Evolutionary conservation across 2,797 vertebrate species (phyloP), one percentile per base, ranked within the genome.

Genomic region (Spea hammondii): DNA sequence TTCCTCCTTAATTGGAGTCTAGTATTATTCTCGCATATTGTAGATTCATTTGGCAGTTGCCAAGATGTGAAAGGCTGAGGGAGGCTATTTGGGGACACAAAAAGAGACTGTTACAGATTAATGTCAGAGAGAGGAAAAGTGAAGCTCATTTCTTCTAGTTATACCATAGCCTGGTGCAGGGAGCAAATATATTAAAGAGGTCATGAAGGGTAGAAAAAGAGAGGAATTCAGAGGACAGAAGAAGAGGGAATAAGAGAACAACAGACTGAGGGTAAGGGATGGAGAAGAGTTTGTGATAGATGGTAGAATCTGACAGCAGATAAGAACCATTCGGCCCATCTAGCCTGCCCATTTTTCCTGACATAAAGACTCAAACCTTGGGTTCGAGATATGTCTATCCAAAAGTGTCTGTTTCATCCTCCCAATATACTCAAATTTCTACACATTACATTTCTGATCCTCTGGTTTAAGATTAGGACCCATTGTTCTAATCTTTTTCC

Each of bases 41-140:
- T 64, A 74, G 10, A 49, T 65, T 79, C 45, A 45, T 46, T 46
- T 14, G 13, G 50, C 6, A 62, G 57, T 59, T 76, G 53, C 50
- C 78, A 76, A 76, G 79, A 53, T 54, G 10, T n/a, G 10, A 55
- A 55, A 74, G 53, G 59, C 44, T 64, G 45, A 60, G 49, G 6
- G 47, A 77, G 74, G 79, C 75, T 65, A 73, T 73, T 69, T 65
- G 70, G 75, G 79, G 75, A 77, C 74, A 77, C 59, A 5, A 46
- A 57, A 68, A 80, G 78, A 54, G 64, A 72, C 64, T 77, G 69
- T 77, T 77, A 46, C 49, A 73, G 70, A 82, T 77, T 77, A 81
- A 82, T 82, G 74, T 73, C 74, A 73, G 4, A 49, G 62, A 73
- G 66, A 68, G 69, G 64, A 14, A 76, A 77, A 73, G 55, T 64